Evolutionary conservation across 2,797 vertebrate genomes (phyloP).

Genomic region (Carcharodon carcharias): DNA sequence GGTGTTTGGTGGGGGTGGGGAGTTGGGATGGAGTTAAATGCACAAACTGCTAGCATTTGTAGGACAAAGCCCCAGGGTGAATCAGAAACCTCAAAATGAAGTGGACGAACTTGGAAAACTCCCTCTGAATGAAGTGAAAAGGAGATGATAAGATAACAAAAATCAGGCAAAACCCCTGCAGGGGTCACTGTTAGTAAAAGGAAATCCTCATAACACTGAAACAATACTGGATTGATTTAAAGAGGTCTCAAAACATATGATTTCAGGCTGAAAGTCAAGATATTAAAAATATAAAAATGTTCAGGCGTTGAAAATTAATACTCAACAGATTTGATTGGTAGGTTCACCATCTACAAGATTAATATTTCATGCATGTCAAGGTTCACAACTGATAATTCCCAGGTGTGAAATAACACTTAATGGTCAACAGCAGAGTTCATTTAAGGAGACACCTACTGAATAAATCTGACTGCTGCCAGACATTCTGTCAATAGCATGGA

Average conservation of each 20-base stretch:
- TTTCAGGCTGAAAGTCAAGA: neutral
- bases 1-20: neutral
- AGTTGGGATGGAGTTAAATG: neutral
- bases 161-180: neutral
- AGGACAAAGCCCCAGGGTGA: neutral
- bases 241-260: neutral
- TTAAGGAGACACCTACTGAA: neutral
- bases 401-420: neutral
- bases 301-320: neutral
- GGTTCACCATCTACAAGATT: neutral
- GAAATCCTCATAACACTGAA: neutral
- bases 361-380: neutral
- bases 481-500: neutral
- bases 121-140: neutral
- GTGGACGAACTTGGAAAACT: neutral
- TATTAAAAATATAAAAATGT: neutral
- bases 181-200: neutral
- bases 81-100: neutral
- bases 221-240: neutral
- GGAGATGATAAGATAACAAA: neutral
- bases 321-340: neutral
- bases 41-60: neutral
- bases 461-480: neutral
- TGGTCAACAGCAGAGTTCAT: neutral
- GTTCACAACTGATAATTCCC: neutral